Evolutionary conservation across 1,140 invertebrate species (phyloP).

Genomic region (Drosophila murphyi): DNA sequence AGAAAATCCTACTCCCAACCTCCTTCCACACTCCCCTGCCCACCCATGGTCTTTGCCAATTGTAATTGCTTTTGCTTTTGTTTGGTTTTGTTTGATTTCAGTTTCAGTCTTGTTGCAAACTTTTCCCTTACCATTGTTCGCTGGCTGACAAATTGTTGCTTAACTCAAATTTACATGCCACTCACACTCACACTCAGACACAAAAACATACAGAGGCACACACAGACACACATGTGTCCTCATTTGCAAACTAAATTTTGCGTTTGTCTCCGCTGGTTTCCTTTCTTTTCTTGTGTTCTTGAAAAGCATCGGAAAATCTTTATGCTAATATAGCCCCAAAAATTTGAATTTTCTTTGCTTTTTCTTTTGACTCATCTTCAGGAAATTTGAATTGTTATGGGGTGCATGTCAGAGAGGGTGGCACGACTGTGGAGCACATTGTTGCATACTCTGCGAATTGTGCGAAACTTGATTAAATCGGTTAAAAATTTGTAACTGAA

Average conservation of each 20-base stretch:
- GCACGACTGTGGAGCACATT: conserved; percentile 1
- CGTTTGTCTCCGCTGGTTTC: conserved; percentile 36
- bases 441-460: conserved; percentile 5
- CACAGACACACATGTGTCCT: conserved; percentile 26
- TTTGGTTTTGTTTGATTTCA: conserved; percentile 69
- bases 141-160: conserved; percentile 71
- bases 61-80: conserved; percentile 77
- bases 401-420: background rate
- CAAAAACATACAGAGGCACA: background rate
- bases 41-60: conserved; percentile 16
- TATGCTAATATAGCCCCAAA: conserved; percentile 53
- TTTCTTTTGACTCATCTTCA: conserved; percentile 6
- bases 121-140: conserved; percentile 58
- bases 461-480: background rate
- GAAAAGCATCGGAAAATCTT: conserved; percentile 15
- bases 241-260: conserved; percentile 75
- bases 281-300: background rate
- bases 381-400: conserved; percentile 13
- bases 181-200: conserved; percentile 18
- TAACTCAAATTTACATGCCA: conserved; percentile 56
- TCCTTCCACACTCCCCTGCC: background rate
- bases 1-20: background rate
- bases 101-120: conserved; percentile 61
- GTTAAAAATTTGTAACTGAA: background rate
- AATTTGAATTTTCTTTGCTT: conserved; percentile 38